Evolutionary conservation across 1,140 invertebrate genomes (phyloP).

Genomic region (Rhagoletis zephyria): DNA sequence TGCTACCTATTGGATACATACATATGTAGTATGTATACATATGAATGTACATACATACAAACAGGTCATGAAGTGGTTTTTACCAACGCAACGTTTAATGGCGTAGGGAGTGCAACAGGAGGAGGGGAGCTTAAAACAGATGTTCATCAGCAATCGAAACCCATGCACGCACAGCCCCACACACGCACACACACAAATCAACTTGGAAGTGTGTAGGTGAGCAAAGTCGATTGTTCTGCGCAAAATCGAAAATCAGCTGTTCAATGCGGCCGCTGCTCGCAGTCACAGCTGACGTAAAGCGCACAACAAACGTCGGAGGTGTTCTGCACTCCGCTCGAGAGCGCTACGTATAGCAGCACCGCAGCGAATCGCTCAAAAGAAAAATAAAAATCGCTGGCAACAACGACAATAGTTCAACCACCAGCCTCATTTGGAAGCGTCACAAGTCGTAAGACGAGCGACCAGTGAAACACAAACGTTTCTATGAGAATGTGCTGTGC

Average conservation of each 20-base stretch:
- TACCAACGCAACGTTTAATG: background rate
- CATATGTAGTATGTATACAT: background rate
- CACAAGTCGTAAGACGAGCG: background rate
- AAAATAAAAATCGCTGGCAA: background rate
- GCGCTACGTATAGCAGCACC: background rate
- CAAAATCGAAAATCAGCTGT: conserved; percentile 50
- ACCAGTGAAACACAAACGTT: conserved; percentile 26
- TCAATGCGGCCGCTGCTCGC: background rate
- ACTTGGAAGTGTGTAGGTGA: background rate
- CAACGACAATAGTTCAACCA: conserved; percentile 10
- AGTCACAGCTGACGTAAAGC: conserved; percentile 24
- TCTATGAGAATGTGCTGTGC: conserved; percentile 49
- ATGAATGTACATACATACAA: background rate
- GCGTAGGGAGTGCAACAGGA: background rate
- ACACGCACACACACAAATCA: background rate
- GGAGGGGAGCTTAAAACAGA: background rate
- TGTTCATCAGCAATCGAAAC: background rate
- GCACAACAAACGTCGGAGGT: background rate
- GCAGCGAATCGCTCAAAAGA: background rate
- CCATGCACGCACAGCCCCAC: background rate
- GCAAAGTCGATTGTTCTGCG: conserved; percentile 1
- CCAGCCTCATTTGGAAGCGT: background rate
- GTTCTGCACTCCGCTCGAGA: background rate
- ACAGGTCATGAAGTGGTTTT: conserved; percentile 32
- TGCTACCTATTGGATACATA: too few species aligned